Conservation (phyloP, 2,797 vertebrate genomes). For the Psittacula echo region DNA sequence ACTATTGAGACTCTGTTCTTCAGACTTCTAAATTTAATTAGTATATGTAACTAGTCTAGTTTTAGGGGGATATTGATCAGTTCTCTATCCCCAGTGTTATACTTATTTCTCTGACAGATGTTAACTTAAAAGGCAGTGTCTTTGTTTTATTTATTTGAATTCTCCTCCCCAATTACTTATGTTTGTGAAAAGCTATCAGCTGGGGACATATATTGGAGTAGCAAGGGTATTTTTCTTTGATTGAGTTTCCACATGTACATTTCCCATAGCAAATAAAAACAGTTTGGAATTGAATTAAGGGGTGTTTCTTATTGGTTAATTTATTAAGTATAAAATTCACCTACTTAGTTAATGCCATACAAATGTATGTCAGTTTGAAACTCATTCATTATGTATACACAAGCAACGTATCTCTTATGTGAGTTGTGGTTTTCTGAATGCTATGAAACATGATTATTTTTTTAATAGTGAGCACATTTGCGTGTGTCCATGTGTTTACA, state of each 20-base stretch:
- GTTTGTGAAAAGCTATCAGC: neutral
- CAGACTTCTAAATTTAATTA: neutral
- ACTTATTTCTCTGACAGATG: neutral
- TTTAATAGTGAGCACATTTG: neutral
- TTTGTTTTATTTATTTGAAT: neutral
- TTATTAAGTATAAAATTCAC: neutral
- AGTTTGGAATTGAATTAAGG: neutral
- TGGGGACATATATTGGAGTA: neutral
- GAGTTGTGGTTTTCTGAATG: neutral
- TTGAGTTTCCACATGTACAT: neutral
- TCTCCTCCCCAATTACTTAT: neutral
- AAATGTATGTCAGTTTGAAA: neutral
- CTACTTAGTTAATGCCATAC: neutral
- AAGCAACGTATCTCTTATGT: fast-evolving
- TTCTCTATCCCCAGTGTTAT: neutral
- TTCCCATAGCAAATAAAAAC: conserved; percentile 10
- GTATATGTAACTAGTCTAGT: neutral
- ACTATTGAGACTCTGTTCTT: neutral
- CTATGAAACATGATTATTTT: neutral
- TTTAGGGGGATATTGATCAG: neutral
- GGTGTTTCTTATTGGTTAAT: neutral
- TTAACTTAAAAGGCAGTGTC: neutral
- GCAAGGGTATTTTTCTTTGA: neutral
- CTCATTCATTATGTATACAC: neutral
- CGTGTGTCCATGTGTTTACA: neutral